Base-by-base conservation (phyloP, 2,113 vertebrate species). In the Vidua macroura region DNA sequence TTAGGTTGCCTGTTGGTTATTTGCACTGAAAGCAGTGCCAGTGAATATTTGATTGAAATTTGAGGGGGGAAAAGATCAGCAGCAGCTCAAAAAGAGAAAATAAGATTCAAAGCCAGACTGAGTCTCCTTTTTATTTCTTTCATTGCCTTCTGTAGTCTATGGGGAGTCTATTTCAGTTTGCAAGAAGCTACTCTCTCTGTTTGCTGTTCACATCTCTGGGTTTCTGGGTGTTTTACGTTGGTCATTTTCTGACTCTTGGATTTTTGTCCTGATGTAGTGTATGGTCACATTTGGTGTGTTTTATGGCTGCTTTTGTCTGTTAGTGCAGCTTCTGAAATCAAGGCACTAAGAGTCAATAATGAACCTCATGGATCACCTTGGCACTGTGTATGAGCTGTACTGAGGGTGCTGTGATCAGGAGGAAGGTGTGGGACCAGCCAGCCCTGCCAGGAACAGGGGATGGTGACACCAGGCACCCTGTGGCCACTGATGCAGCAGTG, bases 391-490 rank as follows among this genome's bases (percentile, higher is more conserved):
- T 73, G 41, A 22, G 10, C 44, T 1, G 2, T 12, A 11, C 28
- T 43, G 44, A 37, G 52, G 3, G 4, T 44, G 4, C 52, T 28
- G 4, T 31, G 56, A 8, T 46, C 1, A 13, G 39, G 37, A 63
- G 48, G 41, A 43, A 39, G 49, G 7, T 4, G 15, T 14, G 55
- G 43, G 31, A 51, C 41, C 0, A 1, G 27, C 20, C 48, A 69
- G 25, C 4, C 2, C 39, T 44, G 16, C 39, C 48, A 30, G 48
- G 41, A 56, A 4, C 33, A 12, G 0, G 4, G 48, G 21, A 7
- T 1, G 1, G 19, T 0, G 13, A 66, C n/a, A 20, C 4, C 7
- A 6, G 41, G 44, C 10, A 21, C 46, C 0, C 4, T 2, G 4
- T n/a, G 73, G 25, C 46, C 11, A 2, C 2, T 11, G 58, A 20